Evolutionary conservation across 2,113 vertebrate genomes (phyloP).

Genomic region (Aldabrachelys gigantea): DNA sequence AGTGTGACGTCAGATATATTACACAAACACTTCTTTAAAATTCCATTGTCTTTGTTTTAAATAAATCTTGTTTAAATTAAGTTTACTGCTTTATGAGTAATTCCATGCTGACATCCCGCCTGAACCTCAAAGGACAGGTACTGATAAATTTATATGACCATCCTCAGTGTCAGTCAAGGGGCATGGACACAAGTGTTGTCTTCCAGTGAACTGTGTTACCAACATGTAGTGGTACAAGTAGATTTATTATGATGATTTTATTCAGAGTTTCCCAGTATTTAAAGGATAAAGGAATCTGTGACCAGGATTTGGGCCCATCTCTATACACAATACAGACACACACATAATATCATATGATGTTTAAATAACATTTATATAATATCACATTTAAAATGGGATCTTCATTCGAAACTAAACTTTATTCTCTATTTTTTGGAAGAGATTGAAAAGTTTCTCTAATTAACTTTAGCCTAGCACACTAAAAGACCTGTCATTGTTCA

Average conservation of each 20-base stretch:
- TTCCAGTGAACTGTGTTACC: background rate
- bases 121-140: background rate
- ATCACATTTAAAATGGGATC: background rate
- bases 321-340: background rate
- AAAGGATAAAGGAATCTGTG: background rate
- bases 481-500: background rate
- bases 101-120: background rate
- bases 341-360: background rate
- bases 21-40: background rate
- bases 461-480: background rate
- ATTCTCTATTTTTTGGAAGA: background rate
- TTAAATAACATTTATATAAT: background rate
- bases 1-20: background rate
- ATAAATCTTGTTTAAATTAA: background rate
- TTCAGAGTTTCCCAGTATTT: background rate
- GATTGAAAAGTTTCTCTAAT: background rate
- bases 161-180: background rate
- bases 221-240: background rate
- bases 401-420: background rate
- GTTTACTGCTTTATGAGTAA: background rate
- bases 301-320: background rate
- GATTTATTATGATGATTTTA: accelerated
- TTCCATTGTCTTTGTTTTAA: background rate
- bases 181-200: background rate
- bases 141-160: background rate